Evolutionary conservation across 1,140 invertebrate genomes (phyloP), one percentile per base, ranked within the genome.

Genomic region (roundworm (Caenorhabditis elegans)): DNA sequence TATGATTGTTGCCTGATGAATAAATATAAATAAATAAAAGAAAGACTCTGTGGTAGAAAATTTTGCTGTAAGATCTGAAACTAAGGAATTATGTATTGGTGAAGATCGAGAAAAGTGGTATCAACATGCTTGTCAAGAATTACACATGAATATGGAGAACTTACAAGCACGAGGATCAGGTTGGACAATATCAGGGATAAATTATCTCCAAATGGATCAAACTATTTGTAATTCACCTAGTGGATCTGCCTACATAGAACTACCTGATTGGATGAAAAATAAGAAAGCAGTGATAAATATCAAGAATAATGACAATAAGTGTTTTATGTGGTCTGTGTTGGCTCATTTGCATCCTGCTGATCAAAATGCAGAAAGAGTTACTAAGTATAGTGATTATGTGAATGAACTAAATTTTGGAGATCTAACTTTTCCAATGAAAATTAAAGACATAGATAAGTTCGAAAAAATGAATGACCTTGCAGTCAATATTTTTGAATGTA

Each of bases 211-310:
- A 8, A 43, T 43, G 39, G 5, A 8, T 43, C 39, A 43, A 43
- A 43, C 39, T 43, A 43, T 5, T 8, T 8, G 6, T 43, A 15
- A 43, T 43, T 5, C 39, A 43, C 5, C 15, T 5, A 43, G 39
- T 8, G 39, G 39, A 43, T 5, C 39, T 43, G 5, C 39, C 19
- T 84, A 84, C 46, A 83, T 84, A 17, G 36, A 43, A 26, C 22
- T 83, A 34, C 83, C 83, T 15, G 46, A 85, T 15, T 49, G 36
- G 31, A 84, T 84, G 5, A 53, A 82, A 83, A 51, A 84, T 84
- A 84, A 84, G 84, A 84, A 84, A 86, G 83, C 85, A 34, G 85
- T 83, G 81, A 36, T 82, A 6, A 83, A 83, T 85, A 79, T 83
- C 26, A 19, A 83, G 83, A 83, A 83, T 85, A 83, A 85, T 85